phyloP scores from a whole-genome alignment of 2,888 invertebrate species.

The Prenolepis imparis region DNA sequence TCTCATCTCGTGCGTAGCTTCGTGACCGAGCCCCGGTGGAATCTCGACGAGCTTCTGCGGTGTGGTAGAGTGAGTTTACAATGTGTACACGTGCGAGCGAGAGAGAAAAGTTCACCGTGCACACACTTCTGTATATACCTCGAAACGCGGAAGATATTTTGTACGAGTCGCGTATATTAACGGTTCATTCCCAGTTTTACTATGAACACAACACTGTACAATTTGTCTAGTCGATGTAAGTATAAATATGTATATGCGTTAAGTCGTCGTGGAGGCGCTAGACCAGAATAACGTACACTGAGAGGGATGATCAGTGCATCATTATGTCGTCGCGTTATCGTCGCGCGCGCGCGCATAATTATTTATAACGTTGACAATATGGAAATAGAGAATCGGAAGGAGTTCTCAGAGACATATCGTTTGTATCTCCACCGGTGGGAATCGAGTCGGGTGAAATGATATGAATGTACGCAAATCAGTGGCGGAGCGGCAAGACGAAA shows the following conservation, averaged over 20 bases:
- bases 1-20: conserved; percentile 35
- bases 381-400: conserved; percentile 56
- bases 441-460: conserved; percentile 27
- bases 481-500: conserved; percentile 27
- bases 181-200: conserved; percentile 76
- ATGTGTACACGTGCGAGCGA: conserved; percentile 59
- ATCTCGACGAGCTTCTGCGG: conserved; percentile 24
- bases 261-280: conserved; percentile 57
- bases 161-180: conserved; percentile 82
- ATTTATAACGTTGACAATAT: conserved; percentile 25
- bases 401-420: conserved; percentile 78
- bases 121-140: conserved; percentile 79
- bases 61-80: conserved; percentile 53
- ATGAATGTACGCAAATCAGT: conserved; percentile 10
- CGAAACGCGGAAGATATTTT: conserved; percentile 83
- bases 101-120: conserved; percentile 45
- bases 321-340: conserved; percentile 15
- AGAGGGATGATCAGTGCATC: conserved; percentile 46
- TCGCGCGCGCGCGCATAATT: conserved; percentile 12
- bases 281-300: conserved; percentile 75
- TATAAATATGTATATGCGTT: conserved; percentile 75
- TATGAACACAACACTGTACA: conserved; percentile 73
- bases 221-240: conserved; percentile 77
- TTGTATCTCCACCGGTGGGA: conserved; percentile 70
- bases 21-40: conserved; percentile 38